phyloP scores from a whole-genome alignment of 2,113 vertebrate species.

The Cheirogaleus medius region DNA sequence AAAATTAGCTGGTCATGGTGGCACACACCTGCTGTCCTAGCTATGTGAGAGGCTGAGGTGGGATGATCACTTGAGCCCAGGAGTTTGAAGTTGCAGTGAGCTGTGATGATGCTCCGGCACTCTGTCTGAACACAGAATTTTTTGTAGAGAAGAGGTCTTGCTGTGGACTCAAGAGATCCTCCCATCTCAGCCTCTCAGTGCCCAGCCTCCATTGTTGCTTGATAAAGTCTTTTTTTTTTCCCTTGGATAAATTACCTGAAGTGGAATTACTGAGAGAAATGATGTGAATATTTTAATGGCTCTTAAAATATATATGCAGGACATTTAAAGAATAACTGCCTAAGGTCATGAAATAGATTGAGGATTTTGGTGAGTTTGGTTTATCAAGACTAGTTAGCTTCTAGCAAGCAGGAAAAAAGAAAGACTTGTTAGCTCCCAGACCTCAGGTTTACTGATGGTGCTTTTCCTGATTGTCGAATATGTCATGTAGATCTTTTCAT shows the following conservation, averaged over 20 bases:
- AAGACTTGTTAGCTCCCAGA: not conserved
- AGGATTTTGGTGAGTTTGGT: not conserved
- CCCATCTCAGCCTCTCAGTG: too few species aligned
- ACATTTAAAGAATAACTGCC: not conserved
- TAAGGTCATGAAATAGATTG: not conserved
- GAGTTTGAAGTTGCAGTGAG: too few species aligned
- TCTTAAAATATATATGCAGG: not conserved
- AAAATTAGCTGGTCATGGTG: too few species aligned
- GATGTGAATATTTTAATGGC: not conserved
- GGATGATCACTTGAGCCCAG: too few species aligned
- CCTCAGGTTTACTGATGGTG: not conserved
- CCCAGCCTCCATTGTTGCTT: not conserved
- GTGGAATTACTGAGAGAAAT: conserved; percentile 10
- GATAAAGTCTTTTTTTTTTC: not conserved
- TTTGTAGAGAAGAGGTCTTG: too few species aligned
- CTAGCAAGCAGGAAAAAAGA: not conserved
- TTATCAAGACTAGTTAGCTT: not conserved
- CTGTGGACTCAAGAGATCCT: too few species aligned
- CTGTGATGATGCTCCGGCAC: too few species aligned
- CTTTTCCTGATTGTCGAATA: not conserved
- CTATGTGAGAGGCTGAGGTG: too few species aligned
- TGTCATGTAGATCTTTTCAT: not conserved
- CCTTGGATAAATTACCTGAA: not conserved
- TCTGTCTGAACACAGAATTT: too few species aligned
- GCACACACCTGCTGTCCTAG: too few species aligned